phyloP scores from a whole-genome alignment of 2,113 vertebrate species.

The Pteronura brasiliensis region DNA sequence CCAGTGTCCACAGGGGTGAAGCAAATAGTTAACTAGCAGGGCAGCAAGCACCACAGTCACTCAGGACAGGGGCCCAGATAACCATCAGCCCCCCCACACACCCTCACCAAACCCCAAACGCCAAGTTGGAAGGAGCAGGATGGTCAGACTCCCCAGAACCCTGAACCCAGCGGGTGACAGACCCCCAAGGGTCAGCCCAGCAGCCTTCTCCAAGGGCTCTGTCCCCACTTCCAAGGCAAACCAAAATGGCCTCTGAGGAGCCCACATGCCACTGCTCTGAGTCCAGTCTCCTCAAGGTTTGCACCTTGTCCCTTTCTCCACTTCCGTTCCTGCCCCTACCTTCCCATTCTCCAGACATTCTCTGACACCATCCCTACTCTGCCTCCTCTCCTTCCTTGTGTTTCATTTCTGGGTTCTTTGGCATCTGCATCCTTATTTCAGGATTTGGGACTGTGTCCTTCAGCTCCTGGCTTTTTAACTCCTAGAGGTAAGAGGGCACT shows the following conservation, averaged over 20 bases:
- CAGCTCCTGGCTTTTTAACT: not conserved
- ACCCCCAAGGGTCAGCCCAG: not conserved
- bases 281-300: not conserved
- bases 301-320: not conserved
- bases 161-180: not conserved
- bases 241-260: not conserved
- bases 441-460: not conserved
- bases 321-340: too few relatives aligned
- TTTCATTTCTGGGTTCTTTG: not conserved
- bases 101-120: too few relatives aligned
- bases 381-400: not conserved
- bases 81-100: too few relatives aligned
- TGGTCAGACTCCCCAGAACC: not conserved
- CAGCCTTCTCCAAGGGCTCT: not conserved
- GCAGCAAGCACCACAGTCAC: not conserved
- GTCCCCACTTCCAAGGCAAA: not conserved
- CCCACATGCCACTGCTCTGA: not conserved
- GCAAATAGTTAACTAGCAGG: not conserved
- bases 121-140: not conserved
- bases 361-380: not conserved
- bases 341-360: not conserved
- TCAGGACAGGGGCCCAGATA: not conserved
- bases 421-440: not conserved
- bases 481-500: not conserved
- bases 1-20: not conserved